phyloP scores from a whole-genome alignment of 2,888 invertebrate genomes.

The Nymphalis c-album region DNA sequence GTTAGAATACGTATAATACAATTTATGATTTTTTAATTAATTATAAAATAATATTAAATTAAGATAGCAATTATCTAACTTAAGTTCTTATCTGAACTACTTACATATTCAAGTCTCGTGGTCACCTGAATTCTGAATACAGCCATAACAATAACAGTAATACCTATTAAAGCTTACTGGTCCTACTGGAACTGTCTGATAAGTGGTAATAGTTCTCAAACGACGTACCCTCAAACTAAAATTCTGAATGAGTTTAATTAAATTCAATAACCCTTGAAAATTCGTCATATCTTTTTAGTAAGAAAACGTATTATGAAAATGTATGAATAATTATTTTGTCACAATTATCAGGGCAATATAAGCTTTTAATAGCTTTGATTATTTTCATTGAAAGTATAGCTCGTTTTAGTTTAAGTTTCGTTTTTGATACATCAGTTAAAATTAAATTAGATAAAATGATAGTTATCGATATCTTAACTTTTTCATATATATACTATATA shows the following conservation, averaged over 20 bases:
- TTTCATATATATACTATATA: no score
- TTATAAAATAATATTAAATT: not conserved
- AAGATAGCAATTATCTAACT: not conserved
- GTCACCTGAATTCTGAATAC: not conserved
- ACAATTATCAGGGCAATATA: no score
- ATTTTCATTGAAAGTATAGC: no score
- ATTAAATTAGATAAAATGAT: no score
- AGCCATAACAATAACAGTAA: conserved; percentile 11
- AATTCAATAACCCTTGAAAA: not conserved
- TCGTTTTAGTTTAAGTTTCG: no score
- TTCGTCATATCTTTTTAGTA: not conserved
- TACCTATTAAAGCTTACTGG: conserved; percentile 9
- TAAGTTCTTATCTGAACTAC: not conserved
- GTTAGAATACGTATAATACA: no score
- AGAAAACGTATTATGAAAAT: no score
- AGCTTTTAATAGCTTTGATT: no score
- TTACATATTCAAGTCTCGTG: conserved; percentile 10
- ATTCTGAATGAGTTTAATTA: not conserved
- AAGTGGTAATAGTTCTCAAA: conserved; percentile 21
- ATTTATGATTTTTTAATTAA: no score
- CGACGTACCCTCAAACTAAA: conserved; percentile 6
- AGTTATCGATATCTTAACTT: no score
- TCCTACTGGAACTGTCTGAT: conserved; percentile 15
- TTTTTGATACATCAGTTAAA: no score
- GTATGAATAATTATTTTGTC: no score